These are phyloP conservation scores for Anomalospiza imberbis DNA, from an alignment of 2,797 vertebrate genomes.

Conservation along the genomic window DNA sequence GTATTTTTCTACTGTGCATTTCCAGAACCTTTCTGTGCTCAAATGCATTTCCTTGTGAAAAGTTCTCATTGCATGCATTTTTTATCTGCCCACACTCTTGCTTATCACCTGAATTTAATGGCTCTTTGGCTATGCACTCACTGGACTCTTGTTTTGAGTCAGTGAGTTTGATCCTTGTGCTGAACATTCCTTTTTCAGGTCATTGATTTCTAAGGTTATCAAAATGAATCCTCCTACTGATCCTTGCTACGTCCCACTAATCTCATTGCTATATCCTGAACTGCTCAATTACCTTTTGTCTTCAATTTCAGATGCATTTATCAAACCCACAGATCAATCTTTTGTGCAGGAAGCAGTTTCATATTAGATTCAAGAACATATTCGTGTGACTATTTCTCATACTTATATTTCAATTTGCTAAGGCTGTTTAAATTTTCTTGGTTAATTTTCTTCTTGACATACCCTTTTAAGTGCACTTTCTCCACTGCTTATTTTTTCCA, in stretches of 20 bases:
- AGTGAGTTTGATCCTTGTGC: slow-evolving; percentile 22
- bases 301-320: slow-evolving; percentile 28
- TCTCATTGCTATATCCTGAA: neutral
- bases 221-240: slow-evolving; percentile 39
- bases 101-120: slow-evolving; percentile 7
- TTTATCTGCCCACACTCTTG: neutral
- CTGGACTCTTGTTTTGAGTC: slow-evolving; percentile 24
- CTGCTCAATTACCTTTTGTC: slow-evolving; percentile 33
- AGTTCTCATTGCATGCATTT: neutral
- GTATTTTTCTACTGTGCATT: neutral
- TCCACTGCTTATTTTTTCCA: neutral
- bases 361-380: neutral
- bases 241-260: neutral
- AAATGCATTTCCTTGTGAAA: neutral
- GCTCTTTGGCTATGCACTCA: neutral
- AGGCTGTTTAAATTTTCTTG: slow-evolving; percentile 36
- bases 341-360: slow-evolving; percentile 24
- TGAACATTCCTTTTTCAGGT: slow-evolving; percentile 64
- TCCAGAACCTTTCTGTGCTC: neutral
- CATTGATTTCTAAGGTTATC: slow-evolving; percentile 55
- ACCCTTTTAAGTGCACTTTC: neutral
- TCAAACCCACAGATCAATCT: slow-evolving; percentile 1
- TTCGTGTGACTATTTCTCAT: neutral
- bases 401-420: slow-evolving; percentile 29
- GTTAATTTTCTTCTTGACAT: slow-evolving; percentile 49